Evolutionary conservation across 2,888 invertebrate species (phyloP).

Genomic region (Dastarcus helophoroides): DNA sequence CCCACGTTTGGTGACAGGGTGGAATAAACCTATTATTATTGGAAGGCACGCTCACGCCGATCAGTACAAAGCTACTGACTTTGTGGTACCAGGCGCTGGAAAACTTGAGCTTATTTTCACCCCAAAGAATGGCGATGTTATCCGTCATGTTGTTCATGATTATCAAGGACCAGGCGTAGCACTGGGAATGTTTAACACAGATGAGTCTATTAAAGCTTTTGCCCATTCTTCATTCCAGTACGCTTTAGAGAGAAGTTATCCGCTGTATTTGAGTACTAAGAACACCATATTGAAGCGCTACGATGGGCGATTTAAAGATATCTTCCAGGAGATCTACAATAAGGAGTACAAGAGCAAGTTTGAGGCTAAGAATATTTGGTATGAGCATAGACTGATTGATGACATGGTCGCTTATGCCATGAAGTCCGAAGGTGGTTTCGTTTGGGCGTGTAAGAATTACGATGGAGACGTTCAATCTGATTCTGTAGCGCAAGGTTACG

Average conservation of each 20-base stretch:
- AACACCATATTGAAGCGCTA: constrained; percentile 95
- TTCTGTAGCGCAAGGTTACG: constrained; percentile 93
- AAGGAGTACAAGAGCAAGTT: constrained; percentile 73
- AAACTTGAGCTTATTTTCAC: constrained; percentile 77
- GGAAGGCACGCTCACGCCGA: constrained; percentile 98
- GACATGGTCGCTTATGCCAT: constrained; percentile 98
- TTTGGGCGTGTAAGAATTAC: constrained; percentile 99
- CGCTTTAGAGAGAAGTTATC: constrained; percentile 74
- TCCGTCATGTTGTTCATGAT: constrained; percentile 68
- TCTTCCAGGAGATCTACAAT: constrained; percentile 91
- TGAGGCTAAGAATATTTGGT: constrained; percentile 86
- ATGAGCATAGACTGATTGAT: constrained; percentile 96
- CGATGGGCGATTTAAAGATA: constrained; percentile 94
- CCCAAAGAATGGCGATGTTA: constrained; percentile 50
- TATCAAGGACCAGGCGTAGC: constrained; percentile 86
- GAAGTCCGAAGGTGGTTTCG: constrained; percentile 97
- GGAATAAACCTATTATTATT: constrained; percentile 95
- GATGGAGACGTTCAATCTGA: constrained; percentile 99
- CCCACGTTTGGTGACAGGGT: constrained; percentile 86
- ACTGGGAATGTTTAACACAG: constrained; percentile 93
- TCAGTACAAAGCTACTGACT: constrained; percentile 95
- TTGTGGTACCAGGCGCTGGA: constrained; percentile 85
- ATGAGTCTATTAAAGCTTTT: constrained; percentile 85
- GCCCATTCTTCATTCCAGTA: constrained; percentile 91
- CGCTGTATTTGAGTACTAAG: constrained; percentile 90